Evolutionary conservation across 2,888 invertebrate species (phyloP), one percentile per base, ranked within the genome.

Genomic region (Hemithea aestivaria): DNA sequence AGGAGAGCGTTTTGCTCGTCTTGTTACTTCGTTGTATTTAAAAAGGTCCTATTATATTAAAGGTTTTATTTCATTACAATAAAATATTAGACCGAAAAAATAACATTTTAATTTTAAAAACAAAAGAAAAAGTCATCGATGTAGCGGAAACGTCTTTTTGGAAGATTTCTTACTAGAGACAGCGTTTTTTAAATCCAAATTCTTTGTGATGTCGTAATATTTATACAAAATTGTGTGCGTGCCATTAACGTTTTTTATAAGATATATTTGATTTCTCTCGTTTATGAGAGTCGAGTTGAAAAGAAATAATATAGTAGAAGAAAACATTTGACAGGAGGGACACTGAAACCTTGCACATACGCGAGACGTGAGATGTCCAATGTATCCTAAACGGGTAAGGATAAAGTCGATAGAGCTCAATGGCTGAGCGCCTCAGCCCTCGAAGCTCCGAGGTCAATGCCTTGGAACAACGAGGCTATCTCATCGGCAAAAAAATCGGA

Each of bases 401-500:
- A 84, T 87, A 85, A 84, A 83, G 77, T 79, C 75, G 69, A 78
- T 77, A 81, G 78, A 83, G 81, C 84, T 83, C 80, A 74, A 92
- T 92, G 92, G 92, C 91, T 89, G 89, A 90, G 87, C 90, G 90
- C 84, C 88, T 92, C 81, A 90, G 90, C 89, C 91, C 93, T 76
- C 91, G 92, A 81, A 92, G 91, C 87, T 95, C 95, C 63, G 95
- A 96, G 88, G 91, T 94, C 56, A 93, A 93, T 74, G 94, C 95
- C 70, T 89, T 95, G 82, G 93, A 94, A 75, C 92, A 94, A 80
- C 89, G 94, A 69, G 95, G 95, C 63, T 95, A 95, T 79, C 84
- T 92, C 43, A 93, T 96, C 70, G 93, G 94, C 53, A 92, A 93
- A 74, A 95, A 95, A 85, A 94, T 96, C 66, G 96, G 96, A 47